phyloP scores from a whole-genome alignment of 2,888 invertebrate genomes.

The Ashinkailepas kermadecensis region DNA sequence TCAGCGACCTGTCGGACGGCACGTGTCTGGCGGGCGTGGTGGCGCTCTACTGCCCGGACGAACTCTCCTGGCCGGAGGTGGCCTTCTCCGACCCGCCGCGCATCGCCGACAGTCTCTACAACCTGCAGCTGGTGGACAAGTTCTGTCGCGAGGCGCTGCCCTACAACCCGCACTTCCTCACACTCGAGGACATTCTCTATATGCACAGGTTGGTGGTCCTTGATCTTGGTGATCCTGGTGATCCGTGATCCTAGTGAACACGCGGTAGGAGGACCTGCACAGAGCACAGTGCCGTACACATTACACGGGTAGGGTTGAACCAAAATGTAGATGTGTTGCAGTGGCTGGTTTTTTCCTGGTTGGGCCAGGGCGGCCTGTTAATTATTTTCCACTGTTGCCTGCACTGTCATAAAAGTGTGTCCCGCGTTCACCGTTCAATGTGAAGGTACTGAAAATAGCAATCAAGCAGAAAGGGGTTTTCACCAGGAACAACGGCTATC shows the following conservation, averaged over 20 bases:
- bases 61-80: conserved; percentile 62
- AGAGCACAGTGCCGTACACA: too few relatives aligned
- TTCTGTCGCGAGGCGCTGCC: conserved; percentile 80
- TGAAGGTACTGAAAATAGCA: too few relatives aligned
- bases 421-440: too few relatives aligned
- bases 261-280: too few relatives aligned
- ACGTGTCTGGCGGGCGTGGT: conserved; percentile 77
- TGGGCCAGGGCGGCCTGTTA: too few relatives aligned
- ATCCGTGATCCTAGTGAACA: background rate
- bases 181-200: conserved; percentile 91
- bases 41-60: conserved; percentile 81
- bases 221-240: conserved; percentile 37
- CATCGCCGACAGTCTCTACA: conserved; percentile 83
- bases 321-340: too few relatives aligned
- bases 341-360: too few relatives aligned
- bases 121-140: conserved; percentile 75
- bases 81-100: conserved; percentile 48
- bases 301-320: too few relatives aligned
- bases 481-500: too few relatives aligned
- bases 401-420: too few relatives aligned
- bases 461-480: too few relatives aligned
- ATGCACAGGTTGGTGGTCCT: conserved; percentile 65
- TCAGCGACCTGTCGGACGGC: conserved; percentile 85
- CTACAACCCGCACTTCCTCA: conserved; percentile 82
- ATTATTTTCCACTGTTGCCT: too few relatives aligned